phyloP scores from a whole-genome alignment of 2,888 invertebrate genomes.

The Lamellibrachia satsuma region DNA sequence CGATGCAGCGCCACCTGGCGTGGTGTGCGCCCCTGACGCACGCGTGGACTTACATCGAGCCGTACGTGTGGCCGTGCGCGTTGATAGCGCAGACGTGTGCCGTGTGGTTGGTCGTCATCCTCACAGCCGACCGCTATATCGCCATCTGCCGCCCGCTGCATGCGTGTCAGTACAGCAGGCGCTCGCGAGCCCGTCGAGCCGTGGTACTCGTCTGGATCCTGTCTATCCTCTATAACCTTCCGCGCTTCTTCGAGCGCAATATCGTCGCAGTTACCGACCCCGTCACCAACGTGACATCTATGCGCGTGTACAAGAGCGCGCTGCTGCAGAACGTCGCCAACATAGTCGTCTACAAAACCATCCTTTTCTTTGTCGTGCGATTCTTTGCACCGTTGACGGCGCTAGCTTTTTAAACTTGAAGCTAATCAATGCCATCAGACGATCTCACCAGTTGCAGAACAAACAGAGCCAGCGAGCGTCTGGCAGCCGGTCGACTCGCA shows the following conservation, averaged over 20 bases:
- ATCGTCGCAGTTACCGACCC: conserved; percentile 20
- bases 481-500: neutral
- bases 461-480: neutral
- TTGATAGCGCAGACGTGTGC: conserved; percentile 43
- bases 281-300: conserved; percentile 25
- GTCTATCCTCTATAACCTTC: conserved; percentile 43
- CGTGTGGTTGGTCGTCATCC: conserved; percentile 43
- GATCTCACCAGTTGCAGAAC: conserved; percentile 14
- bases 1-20: conserved; percentile 32
- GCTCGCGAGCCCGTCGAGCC: conserved; percentile 33
- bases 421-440: conserved; percentile 39
- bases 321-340: conserved; percentile 36
- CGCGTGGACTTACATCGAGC: conserved; percentile 39
- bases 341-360: conserved; percentile 40
- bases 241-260: conserved; percentile 41
- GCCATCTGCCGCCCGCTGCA: conserved; percentile 43
- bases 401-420: conserved; percentile 42
- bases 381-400: conserved; percentile 37
- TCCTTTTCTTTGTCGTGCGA: conserved; percentile 40
- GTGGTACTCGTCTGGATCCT: conserved; percentile 36
- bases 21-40: conserved; percentile 33
- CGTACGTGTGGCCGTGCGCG: conserved; percentile 42
- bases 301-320: conserved; percentile 25
- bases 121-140: conserved; percentile 42
- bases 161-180: conserved; percentile 39